These are phyloP conservation scores for Pituophis catenifer DNA, from an alignment of 2,113 vertebrate genomes.

Conservation along the genomic window DNA sequence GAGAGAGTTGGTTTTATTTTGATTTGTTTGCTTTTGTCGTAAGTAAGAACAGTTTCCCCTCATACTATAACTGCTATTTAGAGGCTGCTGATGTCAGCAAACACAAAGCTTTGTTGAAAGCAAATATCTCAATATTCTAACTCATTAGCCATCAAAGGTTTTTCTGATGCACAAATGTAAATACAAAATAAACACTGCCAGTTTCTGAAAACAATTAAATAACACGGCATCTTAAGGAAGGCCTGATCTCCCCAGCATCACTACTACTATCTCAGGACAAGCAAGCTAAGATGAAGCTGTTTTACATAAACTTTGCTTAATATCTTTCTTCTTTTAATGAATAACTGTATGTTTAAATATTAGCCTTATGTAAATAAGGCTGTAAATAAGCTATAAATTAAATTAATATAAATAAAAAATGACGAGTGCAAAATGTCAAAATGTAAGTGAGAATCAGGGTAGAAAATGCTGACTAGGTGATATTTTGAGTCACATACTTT, in stretches of 20 bases:
- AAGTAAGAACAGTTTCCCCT: constrained; percentile 42
- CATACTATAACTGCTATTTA: not conserved
- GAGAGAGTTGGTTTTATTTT: constrained; percentile 32
- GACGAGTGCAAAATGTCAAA: not conserved
- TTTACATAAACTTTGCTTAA: not conserved
- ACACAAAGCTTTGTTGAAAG: not conserved
- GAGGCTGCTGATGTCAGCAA: constrained; percentile 46
- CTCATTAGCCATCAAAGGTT: not conserved
- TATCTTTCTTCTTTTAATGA: not conserved
- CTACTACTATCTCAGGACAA: too few species aligned
- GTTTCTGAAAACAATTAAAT: not conserved
- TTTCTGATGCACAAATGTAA: not conserved
- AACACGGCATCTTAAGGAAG: not conserved
- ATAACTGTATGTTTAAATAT: not conserved
- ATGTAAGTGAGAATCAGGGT: not conserved
- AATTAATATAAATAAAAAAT: not conserved
- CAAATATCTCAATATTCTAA: not conserved
- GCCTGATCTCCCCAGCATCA: not conserved
- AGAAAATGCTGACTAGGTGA: not conserved
- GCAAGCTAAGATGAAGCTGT: not conserved
- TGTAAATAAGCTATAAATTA: not conserved
- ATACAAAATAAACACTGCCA: not conserved
- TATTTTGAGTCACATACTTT: not conserved
- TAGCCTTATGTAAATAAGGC: not conserved
- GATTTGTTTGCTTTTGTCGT: constrained; percentile 32